Conservation (phyloP, 1,140 invertebrate genomes). For the Drosophila takahashii region DNA sequence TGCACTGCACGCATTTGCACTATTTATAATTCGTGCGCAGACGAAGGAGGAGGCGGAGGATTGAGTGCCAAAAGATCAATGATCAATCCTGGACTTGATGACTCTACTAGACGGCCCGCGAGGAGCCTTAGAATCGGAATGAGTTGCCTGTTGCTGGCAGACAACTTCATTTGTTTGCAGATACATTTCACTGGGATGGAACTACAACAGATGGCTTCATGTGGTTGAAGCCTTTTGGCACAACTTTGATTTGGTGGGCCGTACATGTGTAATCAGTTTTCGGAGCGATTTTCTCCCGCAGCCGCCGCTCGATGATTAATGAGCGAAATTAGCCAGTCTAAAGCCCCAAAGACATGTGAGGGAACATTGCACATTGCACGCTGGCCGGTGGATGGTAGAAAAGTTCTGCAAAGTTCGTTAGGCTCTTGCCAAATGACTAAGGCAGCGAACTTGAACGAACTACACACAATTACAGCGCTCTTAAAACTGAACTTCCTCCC, state of each 20-base stretch:
- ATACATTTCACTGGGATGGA: constrained; percentile 66
- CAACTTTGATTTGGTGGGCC: constrained; percentile 65
- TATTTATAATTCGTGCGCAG: constrained; percentile 78
- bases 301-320: constrained; percentile 66
- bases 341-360: constrained; percentile 31
- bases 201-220: constrained; percentile 42
- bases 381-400: not conserved
- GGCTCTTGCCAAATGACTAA: constrained; percentile 72
- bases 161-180: constrained; percentile 83
- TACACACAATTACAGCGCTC: constrained; percentile 69
- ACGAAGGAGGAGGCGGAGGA: constrained; percentile 34
- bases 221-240: constrained; percentile 56
- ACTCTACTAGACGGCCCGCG: constrained; percentile 59
- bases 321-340: constrained; percentile 70
- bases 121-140: constrained; percentile 29
- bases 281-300: constrained; percentile 40
- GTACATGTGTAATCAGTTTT: constrained; percentile 75
- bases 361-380: constrained; percentile 41
- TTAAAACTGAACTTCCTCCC: constrained; percentile 72
- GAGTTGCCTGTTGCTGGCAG: constrained; percentile 32
- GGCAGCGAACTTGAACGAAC: constrained; percentile 80
- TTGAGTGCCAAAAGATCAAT: constrained; percentile 83
- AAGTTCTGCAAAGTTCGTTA: constrained; percentile 49
- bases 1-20: constrained; percentile 81
- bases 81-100: constrained; percentile 78